Percentiles rank a stretch among this genome's conserved stretches.
Conservation (phyloP, 2,797 vertebrate genomes). For the Vespertilio murinus region DNA sequence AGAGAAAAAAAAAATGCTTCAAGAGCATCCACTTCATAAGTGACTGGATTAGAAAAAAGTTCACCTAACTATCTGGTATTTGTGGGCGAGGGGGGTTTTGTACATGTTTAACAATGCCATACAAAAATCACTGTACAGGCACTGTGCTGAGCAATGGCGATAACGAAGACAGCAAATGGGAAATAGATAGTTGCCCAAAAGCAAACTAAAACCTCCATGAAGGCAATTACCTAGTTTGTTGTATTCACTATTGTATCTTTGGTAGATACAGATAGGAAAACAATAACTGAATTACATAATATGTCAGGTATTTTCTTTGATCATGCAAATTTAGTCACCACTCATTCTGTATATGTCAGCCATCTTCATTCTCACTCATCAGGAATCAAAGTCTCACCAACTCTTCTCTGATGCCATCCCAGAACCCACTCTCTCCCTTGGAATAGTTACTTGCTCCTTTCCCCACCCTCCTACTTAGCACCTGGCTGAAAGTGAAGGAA, state of each 20-base stretch:
- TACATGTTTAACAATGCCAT: neutral
- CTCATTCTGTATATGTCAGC: neutral
- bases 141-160: neutral
- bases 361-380: neutral
- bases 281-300: neutral
- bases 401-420: neutral
- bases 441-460: neutral
- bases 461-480: neutral
- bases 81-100: neutral
- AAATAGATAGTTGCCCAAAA: neutral
- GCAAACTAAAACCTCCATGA: neutral
- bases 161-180: neutral
- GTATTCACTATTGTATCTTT: neutral
- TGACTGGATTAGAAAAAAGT: conserved; percentile 5
- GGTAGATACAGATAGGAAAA: neutral
- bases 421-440: neutral
- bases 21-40: neutral
- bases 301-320: neutral
- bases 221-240: neutral
- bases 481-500: neutral
- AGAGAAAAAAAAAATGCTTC: neutral
- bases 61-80: neutral
- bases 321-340: neutral
- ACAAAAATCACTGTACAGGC: neutral
- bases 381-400: neutral